Conservation (phyloP, 2,888 invertebrate genomes). For the Sinelater perroti region DNA sequence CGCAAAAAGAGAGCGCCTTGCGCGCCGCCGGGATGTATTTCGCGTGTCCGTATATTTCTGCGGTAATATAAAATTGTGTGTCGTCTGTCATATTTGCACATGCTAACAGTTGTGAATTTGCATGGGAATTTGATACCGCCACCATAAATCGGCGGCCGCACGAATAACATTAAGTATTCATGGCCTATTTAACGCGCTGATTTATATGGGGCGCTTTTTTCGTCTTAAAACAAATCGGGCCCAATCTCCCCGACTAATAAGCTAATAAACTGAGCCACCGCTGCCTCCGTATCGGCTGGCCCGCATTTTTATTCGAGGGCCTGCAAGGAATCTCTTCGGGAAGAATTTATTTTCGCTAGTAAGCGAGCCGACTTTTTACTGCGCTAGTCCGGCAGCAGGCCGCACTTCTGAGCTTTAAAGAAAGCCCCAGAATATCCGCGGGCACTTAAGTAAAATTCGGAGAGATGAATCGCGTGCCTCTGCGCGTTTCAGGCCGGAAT, state of each 20-base stretch:
- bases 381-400: too few species aligned
- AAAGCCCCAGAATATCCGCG: too few species aligned
- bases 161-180: conserved; percentile 22
- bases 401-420: too few species aligned
- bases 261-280: too few species aligned
- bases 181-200: conserved; percentile 11
- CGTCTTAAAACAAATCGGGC: too few species aligned
- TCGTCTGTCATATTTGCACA: conserved; percentile 21
- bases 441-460: conserved; percentile 11
- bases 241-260: too few species aligned
- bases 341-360: too few species aligned
- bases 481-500: conserved; percentile 13
- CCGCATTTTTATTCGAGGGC: too few species aligned
- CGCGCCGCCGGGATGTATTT: too few species aligned
- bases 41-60: conserved; percentile 13
- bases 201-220: conserved; percentile 13
- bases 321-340: too few species aligned
- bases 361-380: too few species aligned
- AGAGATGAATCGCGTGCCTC: conserved; percentile 7
- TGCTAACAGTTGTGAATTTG: conserved; percentile 21
- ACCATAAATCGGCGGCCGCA: conserved; percentile 11
- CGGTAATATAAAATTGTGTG: conserved; percentile 20
- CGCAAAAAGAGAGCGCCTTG: not conserved
- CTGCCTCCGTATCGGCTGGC: too few species aligned
- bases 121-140: conserved; percentile 21